Evolutionary conservation across 1,140 invertebrate species (phyloP).

Genomic region (Piezodorus guildinii): DNA sequence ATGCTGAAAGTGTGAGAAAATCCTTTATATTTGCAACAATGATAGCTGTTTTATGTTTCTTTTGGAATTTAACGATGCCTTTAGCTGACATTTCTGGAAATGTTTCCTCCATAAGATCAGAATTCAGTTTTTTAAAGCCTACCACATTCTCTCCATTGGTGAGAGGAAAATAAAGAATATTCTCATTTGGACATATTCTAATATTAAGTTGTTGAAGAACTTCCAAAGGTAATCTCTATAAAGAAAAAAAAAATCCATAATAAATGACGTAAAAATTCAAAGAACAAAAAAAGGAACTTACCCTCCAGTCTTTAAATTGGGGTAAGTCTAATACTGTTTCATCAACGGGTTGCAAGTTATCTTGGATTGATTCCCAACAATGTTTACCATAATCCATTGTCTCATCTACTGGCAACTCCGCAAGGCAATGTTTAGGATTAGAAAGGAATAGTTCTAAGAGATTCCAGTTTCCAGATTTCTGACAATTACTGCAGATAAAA

Average conservation of each 20-base stretch:
- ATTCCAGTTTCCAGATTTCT: conserved; percentile 11
- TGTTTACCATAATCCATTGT: background rate
- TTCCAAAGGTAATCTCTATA: background rate
- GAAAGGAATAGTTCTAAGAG: background rate
- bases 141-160: background rate
- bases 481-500: conserved; percentile 11
- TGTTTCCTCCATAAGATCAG: background rate
- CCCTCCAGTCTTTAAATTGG: too few species aligned
- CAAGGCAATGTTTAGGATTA: background rate
- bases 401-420: background rate
- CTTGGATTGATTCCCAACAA: background rate
- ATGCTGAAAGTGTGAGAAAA: background rate
- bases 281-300: too few species aligned
- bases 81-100: conserved; percentile 1
- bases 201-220: background rate
- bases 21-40: conserved; percentile 7
- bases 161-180: conserved; percentile 1
- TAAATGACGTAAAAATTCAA: too few species aligned
- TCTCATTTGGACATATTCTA: background rate
- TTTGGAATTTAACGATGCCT: background rate
- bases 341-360: background rate
- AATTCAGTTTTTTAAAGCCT: conserved; percentile 10
- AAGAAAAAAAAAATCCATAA: background rate
- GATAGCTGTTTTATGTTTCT: background rate
- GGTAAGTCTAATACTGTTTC: too few species aligned